phyloP scores from a whole-genome alignment of 2,888 invertebrate genomes.

The Cerceris rybyensis region DNA sequence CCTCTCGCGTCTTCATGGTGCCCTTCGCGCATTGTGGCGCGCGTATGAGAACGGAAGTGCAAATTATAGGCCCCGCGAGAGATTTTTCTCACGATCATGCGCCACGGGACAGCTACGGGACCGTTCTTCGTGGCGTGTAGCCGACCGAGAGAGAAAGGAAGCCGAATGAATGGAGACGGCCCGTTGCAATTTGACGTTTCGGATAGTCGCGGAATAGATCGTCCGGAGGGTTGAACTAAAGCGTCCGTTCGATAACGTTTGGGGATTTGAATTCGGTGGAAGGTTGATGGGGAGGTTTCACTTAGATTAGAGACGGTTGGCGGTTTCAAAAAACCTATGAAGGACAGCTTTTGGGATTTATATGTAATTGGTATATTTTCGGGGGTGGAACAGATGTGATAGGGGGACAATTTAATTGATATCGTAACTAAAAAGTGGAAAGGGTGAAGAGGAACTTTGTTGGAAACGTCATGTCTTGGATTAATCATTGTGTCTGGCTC shows the following conservation, averaged over 20 bases:
- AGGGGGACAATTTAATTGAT: too few relatives aligned
- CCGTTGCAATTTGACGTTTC: neutral
- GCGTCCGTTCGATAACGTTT: neutral
- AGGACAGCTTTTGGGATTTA: too few relatives aligned
- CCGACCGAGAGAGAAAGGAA: slow-evolving; percentile 21
- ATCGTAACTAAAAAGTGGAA: too few relatives aligned
- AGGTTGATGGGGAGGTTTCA: too few relatives aligned
- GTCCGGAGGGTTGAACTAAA: neutral
- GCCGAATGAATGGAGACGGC: slow-evolving; percentile 22
- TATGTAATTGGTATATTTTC: too few relatives aligned
- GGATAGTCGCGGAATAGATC: neutral
- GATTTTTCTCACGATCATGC: slow-evolving; percentile 77
- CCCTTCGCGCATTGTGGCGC: slow-evolving; percentile 56
- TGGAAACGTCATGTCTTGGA: too few relatives aligned
- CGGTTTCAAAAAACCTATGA: too few relatives aligned
- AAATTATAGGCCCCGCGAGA: slow-evolving; percentile 75
- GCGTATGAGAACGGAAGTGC: slow-evolving; percentile 79
- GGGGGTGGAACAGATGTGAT: too few relatives aligned
- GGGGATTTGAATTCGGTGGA: neutral
- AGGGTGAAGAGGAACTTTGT: too few relatives aligned
- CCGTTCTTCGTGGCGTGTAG: slow-evolving; percentile 24
- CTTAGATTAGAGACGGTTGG: too few relatives aligned
- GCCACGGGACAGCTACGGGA: slow-evolving; percentile 42
- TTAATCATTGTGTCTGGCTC: too few relatives aligned
- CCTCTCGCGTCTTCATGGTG: slow-evolving; percentile 20